phyloP scores from a whole-genome alignment of 2,797 vertebrate genomes.

The Anas capensis region DNA sequence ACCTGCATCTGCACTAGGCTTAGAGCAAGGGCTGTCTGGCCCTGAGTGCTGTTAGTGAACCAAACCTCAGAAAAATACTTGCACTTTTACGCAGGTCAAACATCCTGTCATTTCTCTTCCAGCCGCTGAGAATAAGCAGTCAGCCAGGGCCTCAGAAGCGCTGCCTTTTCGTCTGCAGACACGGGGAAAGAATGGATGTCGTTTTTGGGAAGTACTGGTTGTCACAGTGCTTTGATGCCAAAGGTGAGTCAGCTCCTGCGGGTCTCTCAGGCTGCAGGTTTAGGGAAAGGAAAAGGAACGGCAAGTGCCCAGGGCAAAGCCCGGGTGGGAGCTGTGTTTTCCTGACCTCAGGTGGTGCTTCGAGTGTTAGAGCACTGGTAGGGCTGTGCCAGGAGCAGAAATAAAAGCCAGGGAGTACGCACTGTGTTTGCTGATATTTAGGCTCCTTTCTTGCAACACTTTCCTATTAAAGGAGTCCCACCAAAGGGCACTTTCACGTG shows the following conservation, averaged over 20 bases:
- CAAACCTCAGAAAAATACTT: not conserved
- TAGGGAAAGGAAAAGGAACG: not conserved
- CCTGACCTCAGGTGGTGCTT: accelerated
- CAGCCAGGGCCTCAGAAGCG: slow-evolving; percentile 88
- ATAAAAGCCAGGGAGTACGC: not conserved
- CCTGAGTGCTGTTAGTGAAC: not conserved
- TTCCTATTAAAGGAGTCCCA: accelerated
- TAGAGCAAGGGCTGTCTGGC: not conserved
- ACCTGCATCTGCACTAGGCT: accelerated
- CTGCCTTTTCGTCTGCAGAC: slow-evolving; percentile 95
- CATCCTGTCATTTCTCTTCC: not conserved
- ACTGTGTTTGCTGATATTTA: not conserved
- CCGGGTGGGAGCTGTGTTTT: not conserved
- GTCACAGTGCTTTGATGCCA: slow-evolving; percentile 95
- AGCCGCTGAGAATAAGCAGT: slow-evolving; percentile 85
- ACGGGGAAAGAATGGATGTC: slow-evolving; percentile 98
- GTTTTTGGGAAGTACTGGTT: slow-evolving; percentile 99
- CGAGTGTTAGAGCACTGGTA: not conserved
- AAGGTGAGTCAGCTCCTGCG: slow-evolving; percentile 83
- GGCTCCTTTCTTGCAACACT: too few species aligned
- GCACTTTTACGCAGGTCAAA: not conserved
- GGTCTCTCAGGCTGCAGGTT: not conserved
- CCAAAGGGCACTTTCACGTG: not conserved
- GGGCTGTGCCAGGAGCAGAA: not conserved
- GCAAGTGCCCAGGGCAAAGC: not conserved